Base-by-base conservation (phyloP, 2,888 invertebrate species). In the Pemphredon lugubris region DNA sequence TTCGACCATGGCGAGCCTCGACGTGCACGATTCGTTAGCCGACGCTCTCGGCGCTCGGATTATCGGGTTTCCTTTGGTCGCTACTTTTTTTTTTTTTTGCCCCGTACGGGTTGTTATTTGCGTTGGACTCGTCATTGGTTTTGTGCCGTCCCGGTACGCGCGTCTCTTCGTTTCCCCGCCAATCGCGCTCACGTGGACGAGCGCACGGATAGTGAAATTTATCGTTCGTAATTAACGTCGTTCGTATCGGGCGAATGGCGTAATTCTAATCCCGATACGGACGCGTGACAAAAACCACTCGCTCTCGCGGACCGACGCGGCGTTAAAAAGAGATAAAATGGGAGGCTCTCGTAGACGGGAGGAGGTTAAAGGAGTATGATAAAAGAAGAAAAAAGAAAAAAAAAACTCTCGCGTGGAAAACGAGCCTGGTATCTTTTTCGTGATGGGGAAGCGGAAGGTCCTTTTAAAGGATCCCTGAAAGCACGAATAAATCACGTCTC, bases 401-500 rank as follows among this genome's bases (percentile, higher is more conserved):
- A 26, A 7, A 26, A 26, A 3, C 4, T 5, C 26, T 32, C 20
- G 53, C 44, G 39, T 5, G 45, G 45, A 47, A 42, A 34, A 37
- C 39, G 48, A 37, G 59, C 39, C 42, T 34, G 63, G 63, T 61
- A 61, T 51, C 63, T 48, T 48, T 66, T 59, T 68, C 51, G 42
- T 45, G 47, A 32, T 47, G 45, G 44, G 30, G 9, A 14, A 40
- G 9, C 11, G 45, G 47, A 50, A 66, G 78, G 72, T 75, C 75
- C 68, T 67, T 80, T 80, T 71, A 69, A 79, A 74, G 64, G 71
- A 74, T 74, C 67, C 73, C 72, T 75, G 72, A 82, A 80, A 75
- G 77, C 78, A 63, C 57, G 73, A 77, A 79, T 84, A 82, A 84
- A 84, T 84, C 82, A 83, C 77, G 78, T 73, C 70, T 48, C 78